These are phyloP conservation scores for Percopsis omiscomaycus DNA, from an alignment of 2,797 vertebrate genomes.

Conservation along the genomic window DNA sequence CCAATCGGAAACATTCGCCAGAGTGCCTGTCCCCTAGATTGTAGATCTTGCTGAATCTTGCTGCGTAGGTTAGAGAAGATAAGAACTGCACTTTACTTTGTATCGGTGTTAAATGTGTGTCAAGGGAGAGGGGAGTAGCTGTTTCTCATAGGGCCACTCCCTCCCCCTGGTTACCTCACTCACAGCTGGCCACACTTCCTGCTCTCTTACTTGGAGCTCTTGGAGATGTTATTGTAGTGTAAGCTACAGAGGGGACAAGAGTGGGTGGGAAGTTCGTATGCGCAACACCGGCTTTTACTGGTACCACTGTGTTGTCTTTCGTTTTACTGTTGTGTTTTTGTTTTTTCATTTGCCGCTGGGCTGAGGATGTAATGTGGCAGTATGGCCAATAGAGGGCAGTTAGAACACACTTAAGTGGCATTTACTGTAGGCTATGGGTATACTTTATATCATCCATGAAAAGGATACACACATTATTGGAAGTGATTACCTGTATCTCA, in stretches of 20 bases:
- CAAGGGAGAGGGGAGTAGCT: background rate
- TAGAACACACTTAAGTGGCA: background rate
- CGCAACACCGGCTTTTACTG: too few relatives aligned
- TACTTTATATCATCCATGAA: too few relatives aligned
- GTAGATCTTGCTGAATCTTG: background rate
- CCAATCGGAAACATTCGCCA: background rate
- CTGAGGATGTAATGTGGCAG: background rate
- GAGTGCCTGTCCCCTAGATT: background rate
- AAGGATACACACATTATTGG: too few relatives aligned
- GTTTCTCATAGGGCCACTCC: conserved; percentile 6
- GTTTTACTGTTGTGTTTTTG: background rate
- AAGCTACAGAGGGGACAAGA: too few relatives aligned
- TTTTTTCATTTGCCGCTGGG: background rate
- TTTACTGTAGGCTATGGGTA: background rate
- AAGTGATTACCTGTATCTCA: too few relatives aligned
- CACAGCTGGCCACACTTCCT: conserved; percentile 18
- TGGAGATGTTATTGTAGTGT: too few relatives aligned
- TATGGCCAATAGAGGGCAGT: conserved; percentile 47
- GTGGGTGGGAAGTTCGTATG: too few relatives aligned
- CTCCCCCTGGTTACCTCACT: conserved; percentile 14
- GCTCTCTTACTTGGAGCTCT: background rate
- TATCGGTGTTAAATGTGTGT: background rate
- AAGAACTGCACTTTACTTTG: background rate
- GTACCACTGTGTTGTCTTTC: too few relatives aligned
- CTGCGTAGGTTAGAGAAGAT: background rate